A percentile compares a stretch with the other conserved stretches of the same genome.
Conservation (phyloP, 2,797 vertebrate species). For the Chrosomus eos region DNA sequence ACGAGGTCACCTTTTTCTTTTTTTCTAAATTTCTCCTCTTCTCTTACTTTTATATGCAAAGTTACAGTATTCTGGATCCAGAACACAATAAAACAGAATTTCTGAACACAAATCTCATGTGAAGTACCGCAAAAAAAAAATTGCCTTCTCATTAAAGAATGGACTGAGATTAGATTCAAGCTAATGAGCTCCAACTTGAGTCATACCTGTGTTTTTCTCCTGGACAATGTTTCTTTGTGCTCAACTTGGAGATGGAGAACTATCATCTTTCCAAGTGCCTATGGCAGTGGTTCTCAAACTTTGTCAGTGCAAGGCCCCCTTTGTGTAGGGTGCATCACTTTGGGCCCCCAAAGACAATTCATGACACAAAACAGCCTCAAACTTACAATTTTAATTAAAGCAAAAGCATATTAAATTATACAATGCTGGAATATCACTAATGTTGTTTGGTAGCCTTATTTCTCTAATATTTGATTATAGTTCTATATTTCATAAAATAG, state of each 20-base stretch:
- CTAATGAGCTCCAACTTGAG: slow-evolving; percentile 52
- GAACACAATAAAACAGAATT: slow-evolving; percentile 18
- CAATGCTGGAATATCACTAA: neutral
- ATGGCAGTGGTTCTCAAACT: neutral
- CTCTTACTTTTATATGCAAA: neutral
- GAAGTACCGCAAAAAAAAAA: slow-evolving; percentile 37
- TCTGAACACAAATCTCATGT: slow-evolving; percentile 27
- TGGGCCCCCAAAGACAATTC: neutral
- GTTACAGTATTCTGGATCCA: neutral
- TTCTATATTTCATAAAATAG: neutral
- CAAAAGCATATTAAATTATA: neutral
- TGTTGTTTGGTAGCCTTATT: neutral
- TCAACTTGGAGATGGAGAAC: slow-evolving; percentile 55
- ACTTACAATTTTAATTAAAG: neutral
- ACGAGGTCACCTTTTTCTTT: slow-evolving; percentile 19
- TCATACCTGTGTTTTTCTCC: slow-evolving; percentile 48
- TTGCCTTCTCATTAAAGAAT: slow-evolving; percentile 26
- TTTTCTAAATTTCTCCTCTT: slow-evolving; percentile 48
- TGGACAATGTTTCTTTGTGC: slow-evolving; percentile 65
- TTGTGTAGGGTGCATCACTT: neutral
- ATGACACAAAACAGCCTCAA: neutral
- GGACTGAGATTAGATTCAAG: slow-evolving; percentile 39
- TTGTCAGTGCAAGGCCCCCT: neutral
- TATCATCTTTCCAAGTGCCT: slow-evolving; percentile 63
- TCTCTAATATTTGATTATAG: too few species aligned